Evolutionary conservation across 2,797 vertebrate species (phyloP), one percentile per base, ranked within the genome.

Genomic region (Pitangus sulphuratus): DNA sequence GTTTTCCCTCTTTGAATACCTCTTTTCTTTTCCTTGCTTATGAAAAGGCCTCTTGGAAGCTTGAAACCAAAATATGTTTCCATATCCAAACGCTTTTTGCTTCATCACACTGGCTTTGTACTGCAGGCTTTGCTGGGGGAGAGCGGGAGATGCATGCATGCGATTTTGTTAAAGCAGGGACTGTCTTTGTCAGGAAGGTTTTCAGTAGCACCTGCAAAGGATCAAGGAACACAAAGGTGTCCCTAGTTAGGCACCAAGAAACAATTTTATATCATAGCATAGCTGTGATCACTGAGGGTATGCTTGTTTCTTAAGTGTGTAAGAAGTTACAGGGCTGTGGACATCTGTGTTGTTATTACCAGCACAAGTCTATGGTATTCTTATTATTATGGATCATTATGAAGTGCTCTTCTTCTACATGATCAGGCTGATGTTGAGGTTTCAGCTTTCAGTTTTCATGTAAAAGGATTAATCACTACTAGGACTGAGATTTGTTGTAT

Each of bases 11-110:
- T 89, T 75, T 45, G 85, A 77, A 87, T 65, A 65, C 53, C 60
- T 93, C 61, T 94, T 96, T 95, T 95, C 77, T 94, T 94, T 95
- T 95, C 71, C 93, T 96, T 96, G 50, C 22, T 93, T 92, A 91
- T 57, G 57, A 80, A 75, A 89, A 96, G 81, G 48, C 71, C 78
- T 92, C 84, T 87, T 93, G 89, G 92, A 96, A 94, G 75, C 84
- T 93, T 94, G 71, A 94, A 95, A 91, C 64, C 72, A 68, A 89
- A 91, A 75, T n/a, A 82, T 11, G 28, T 92, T 96, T 88, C 84
- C 89, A 92, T 85, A 87, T 47, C 68, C 61, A 96, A 93, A 77
- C 39, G 90, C 87, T 96, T 97, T 95, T 92, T 92, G 82, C 90
- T 93, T 83, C 96, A 96, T 96, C 89, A 71, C 71, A 74, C 71